Evolutionary conservation across 2,113 vertebrate genomes (phyloP), one percentile per base, ranked within the genome.

Genomic region (Bambusicola thoracicus): DNA sequence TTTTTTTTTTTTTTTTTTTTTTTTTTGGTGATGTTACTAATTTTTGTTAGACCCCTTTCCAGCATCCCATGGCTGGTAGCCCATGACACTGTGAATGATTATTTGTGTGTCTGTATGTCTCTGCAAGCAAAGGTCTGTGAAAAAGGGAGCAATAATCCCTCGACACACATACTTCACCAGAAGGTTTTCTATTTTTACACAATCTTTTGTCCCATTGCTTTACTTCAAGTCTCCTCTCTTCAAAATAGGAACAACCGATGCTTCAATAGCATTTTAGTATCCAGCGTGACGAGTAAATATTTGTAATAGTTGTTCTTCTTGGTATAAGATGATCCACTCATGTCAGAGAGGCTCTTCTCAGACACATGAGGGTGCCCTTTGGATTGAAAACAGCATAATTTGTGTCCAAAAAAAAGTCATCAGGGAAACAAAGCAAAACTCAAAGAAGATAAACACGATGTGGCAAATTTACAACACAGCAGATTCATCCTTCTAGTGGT

Each of bases 151-250:
- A 87, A 77, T 70, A 88, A 63, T 56, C 5, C 66, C 29, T n/a
- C 36, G 10, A n/a, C 36, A 74, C 15, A 74, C 15, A 51, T 18
- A 75, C 13, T 88, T 83, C 58, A 34, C 22, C 22, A 90, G 56
- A 78, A 90, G 53, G 27, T 32, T 81, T 93, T 65, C 63, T 83
- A 41, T 72, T 68, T 94, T 76, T 66, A 38, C 36, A 27, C 0
- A 75, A 49, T 91, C 68, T 84, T 95, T 88, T 88, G 58, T 95
- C 74, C 61, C 36, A 41, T 29, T 88, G n/a, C 34, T 93, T 94
- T 81, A 66, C 22, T 78, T 89, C 69, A 67, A 72, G 51, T 53
- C 11, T 63, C 14, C 38, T 48, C 24, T 85, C 43, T 93, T 91
- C 72, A 59, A 85, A 77, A 74, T 32, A 74, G 29, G 67, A 87